Base-by-base conservation (phyloP, 1,140 invertebrate species). In the Atta colombica region DNA sequence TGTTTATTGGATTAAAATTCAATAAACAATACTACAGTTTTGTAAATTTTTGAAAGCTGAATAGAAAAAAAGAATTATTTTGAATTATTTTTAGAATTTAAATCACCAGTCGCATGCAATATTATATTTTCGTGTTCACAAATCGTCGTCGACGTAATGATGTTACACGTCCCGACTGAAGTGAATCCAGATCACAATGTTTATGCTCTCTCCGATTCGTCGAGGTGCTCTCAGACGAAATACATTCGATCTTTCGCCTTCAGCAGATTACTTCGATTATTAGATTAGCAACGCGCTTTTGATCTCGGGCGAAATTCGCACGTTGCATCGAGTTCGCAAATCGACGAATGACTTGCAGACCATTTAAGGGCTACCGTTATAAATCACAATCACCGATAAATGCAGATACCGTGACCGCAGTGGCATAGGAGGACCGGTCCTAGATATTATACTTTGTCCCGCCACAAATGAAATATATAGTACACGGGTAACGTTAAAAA, bases 371-470 rank as follows among this genome's bases (percentile, higher is more conserved):
- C 31, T 61, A 66, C 53, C 72, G 86, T 91, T 91, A 91, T 91
- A 91, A 91, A 91, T 91, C 86, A 88, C 90, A 91, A 91, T 91
- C 86, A 91, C 82, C 90, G 61, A 89, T 88, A 89, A 74, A 86
- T 80, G 78, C 65, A 69, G 55, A 82, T 82, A 60, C 66, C 66
- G 65, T 68, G 31, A 61, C 55, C 53, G 45, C 69, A 75, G 55
- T 61, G 75, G 55, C n/a, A 39, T 61, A 31, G 12, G 49, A 51
- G n/a, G 71, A 77, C 72, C 74, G 86, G 68, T 84, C 65, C 65
- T 71, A 87, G 55, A 85, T 16, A 39, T 66, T 66, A 66, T 35
- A 77, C 88, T 85, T 85, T 85, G 63, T 31, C 45, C 12, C 51
- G 77, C 51, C 60, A 16, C 31, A 8, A 31, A 66, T 84, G 60